A percentile compares a stretch with the other conserved stretches of the same genome.
Evolutionary conservation across 2,888 invertebrate species (phyloP).

Genomic region (Tholera decimalis): DNA sequence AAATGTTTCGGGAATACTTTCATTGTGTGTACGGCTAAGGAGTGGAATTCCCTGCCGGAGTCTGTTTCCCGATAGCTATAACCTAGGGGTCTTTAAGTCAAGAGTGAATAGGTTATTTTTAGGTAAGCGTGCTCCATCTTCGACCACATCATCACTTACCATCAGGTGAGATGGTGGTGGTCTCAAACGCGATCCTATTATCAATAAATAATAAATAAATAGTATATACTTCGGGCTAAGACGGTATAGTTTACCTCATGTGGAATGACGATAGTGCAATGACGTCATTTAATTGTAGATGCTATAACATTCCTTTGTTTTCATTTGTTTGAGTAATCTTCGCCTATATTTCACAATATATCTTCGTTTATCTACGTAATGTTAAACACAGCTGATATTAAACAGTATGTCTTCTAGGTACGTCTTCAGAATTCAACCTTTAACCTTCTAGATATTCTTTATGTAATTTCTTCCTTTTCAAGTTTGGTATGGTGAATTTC

Average conservation of each 20-base stretch:
- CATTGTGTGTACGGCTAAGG: too few relatives aligned
- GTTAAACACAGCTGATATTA: neutral
- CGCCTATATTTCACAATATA: conserved; percentile 4
- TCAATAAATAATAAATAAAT: conserved; percentile 8
- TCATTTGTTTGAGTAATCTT: conserved; percentile 21
- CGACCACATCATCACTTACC: too few relatives aligned
- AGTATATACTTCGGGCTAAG: conserved; percentile 1
- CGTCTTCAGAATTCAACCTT: neutral
- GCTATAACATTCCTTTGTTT: conserved; percentile 9
- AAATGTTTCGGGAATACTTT: too few relatives aligned
- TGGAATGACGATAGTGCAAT: conserved; percentile 25
- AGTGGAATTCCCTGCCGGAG: too few relatives aligned
- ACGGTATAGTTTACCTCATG: conserved; percentile 32
- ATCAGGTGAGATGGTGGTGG: too few relatives aligned
- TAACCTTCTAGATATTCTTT: neutral
- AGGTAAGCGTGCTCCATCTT: too few relatives aligned
- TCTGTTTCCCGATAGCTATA: too few relatives aligned
- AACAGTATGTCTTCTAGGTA: neutral
- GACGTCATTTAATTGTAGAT: conserved; percentile 11
- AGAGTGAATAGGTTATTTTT: too few relatives aligned
- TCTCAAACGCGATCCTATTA: too few relatives aligned
- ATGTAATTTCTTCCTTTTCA: neutral
- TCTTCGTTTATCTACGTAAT: neutral
- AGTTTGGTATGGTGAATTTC: too few relatives aligned
- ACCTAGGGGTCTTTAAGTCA: too few relatives aligned